Base-by-base conservation (phyloP, 2,113 vertebrate species). In the Irena cyanogastra region DNA sequence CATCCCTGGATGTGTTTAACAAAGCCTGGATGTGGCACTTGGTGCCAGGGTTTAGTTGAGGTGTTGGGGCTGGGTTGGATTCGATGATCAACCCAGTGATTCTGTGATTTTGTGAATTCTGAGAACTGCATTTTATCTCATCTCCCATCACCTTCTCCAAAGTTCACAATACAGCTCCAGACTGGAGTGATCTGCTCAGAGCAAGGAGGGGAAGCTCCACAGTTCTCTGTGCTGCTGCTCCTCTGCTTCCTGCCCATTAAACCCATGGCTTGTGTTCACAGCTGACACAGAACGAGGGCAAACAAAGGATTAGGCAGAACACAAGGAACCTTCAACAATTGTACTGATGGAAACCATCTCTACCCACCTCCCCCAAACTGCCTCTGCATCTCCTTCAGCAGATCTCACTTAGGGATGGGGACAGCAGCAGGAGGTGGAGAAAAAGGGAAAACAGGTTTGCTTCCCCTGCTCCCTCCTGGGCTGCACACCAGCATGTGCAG, bases 281-380 rank as follows among this genome's bases (percentile, higher is more conserved):
- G 35, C 6, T 54, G 89, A 26, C 39, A 35, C 33, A 65, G 79
- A 60, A 12, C 7, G 33, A 78, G 74, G 87, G 54, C 45, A 84
- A 93, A 89, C 69, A 84, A 83, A 82, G 71, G 74, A 87, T 90
- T 57, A 85, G 71, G 52, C 31, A 83, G 75, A 90, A 37, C 78
- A 83, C 13, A 5, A 4, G 1, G n/a, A 84, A 31, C 39, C 65
- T 57, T 82, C 81, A 28, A 21, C 19, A 54, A 52, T 9, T 2
- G 0, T 3, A 3, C 53, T 35, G 64, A 68, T 44, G 60, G 71
- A 65, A 83, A 17, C 3, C 42, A 33, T 54, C 69, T 86, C 71
- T 45, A 22, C 41, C 24, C 65, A 35, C 56, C 56, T 75, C 52
- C 88, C 47, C 57, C 68, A 37, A 2, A 1, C 53, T 44, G 71